Evolutionary conservation across 1,140 invertebrate genomes (phyloP).

Genomic region (Philotrypesis tridentata): DNA sequence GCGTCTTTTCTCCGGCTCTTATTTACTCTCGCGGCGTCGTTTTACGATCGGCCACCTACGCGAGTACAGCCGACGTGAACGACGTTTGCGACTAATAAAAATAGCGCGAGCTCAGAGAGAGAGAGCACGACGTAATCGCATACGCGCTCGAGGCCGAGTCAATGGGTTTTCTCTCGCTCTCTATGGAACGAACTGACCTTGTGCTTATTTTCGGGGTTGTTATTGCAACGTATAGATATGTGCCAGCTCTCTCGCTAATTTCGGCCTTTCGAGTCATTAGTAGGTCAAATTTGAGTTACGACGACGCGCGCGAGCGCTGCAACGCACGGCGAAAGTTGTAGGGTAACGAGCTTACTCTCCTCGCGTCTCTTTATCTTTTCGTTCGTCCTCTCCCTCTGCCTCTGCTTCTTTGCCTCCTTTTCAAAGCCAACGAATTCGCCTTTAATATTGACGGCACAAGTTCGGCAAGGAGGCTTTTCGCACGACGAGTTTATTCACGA

Average conservation of each 20-base stretch:
- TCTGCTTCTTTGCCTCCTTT: background rate
- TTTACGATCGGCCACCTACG: background rate
- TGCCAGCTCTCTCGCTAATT: background rate
- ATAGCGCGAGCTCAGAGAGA: background rate
- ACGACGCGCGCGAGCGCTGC: background rate
- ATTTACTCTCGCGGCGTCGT: background rate
- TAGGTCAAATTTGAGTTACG: background rate
- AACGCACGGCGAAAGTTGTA: background rate
- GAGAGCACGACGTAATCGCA: slow-evolving; percentile 1
- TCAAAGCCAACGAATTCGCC: background rate
- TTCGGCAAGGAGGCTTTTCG: too few species aligned
- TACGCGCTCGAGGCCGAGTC: background rate
- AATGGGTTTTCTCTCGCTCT: background rate
- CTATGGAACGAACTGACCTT: slow-evolving; percentile 3
- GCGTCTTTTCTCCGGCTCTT: background rate
- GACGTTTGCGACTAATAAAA: slow-evolving; percentile 26
- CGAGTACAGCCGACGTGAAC: background rate
- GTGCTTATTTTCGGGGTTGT: slow-evolving; percentile 22
- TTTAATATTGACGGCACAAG: background rate
- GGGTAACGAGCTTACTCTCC: background rate
- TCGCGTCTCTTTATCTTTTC: too few species aligned
- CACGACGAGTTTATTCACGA: background rate
- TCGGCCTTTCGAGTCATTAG: background rate
- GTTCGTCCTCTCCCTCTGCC: too few species aligned
- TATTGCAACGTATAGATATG: background rate